Conservation (phyloP, 1,140 invertebrate genomes). For the Papilio aristodemus region DNA sequence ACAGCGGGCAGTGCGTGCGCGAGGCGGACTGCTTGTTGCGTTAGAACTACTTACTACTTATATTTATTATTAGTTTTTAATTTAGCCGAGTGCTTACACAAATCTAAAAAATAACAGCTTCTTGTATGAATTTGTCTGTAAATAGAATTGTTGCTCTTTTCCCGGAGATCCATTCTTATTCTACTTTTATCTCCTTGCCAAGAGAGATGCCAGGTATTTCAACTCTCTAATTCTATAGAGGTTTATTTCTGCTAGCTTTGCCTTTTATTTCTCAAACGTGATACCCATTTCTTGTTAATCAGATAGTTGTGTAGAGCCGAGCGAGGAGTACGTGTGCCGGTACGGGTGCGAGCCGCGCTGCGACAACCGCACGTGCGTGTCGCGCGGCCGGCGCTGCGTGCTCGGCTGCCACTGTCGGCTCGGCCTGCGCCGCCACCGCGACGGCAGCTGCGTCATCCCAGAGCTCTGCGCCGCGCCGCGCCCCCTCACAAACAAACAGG, state of each 20-base stretch:
- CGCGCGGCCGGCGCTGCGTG: slow-evolving; percentile 45
- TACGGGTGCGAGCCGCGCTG: slow-evolving; percentile 62
- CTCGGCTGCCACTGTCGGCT: slow-evolving; percentile 60
- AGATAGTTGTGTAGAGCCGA: slow-evolving; percentile 53
- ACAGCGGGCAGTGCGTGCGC: slow-evolving; percentile 58
- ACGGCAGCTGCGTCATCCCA: slow-evolving; percentile 45
- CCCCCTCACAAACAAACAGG: background rate
- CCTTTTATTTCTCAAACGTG: too few relatives aligned
- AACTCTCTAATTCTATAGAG: too few relatives aligned
- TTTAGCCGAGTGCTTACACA: too few relatives aligned
- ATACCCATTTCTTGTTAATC: slow-evolving; percentile 36
- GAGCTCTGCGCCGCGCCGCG: slow-evolving; percentile 29
- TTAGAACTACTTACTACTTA: slow-evolving; percentile 38
- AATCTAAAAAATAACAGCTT: too few relatives aligned
- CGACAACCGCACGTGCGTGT: slow-evolving; percentile 36
- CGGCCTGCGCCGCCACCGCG: slow-evolving; percentile 43
- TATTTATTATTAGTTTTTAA: too few relatives aligned
- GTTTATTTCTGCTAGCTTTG: too few relatives aligned
- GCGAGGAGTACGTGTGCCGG: slow-evolving; percentile 60
- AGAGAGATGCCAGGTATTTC: too few relatives aligned
- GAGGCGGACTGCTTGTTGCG: slow-evolving; percentile 53
- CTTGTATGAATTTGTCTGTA: too few relatives aligned
- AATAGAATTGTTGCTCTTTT: too few relatives aligned
- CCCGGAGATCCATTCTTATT: too few relatives aligned
- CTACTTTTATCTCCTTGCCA: too few relatives aligned